phyloP scores from a whole-genome alignment of 2,888 invertebrate species.

The Cheilosia impressa region DNA sequence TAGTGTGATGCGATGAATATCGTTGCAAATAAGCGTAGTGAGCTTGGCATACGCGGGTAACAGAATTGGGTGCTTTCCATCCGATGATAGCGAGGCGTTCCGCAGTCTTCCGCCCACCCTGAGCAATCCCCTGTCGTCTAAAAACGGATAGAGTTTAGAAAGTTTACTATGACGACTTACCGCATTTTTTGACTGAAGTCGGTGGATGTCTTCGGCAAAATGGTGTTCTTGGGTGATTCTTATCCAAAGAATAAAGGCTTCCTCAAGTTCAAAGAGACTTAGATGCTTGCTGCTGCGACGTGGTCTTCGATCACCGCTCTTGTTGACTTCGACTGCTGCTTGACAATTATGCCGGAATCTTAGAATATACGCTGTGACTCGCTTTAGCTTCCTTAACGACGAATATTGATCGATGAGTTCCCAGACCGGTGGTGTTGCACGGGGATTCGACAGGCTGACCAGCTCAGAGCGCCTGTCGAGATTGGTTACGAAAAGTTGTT shows the following conservation, averaged over 20 bases:
- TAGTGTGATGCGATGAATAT: conserved; percentile 16
- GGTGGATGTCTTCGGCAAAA: conserved; percentile 13
- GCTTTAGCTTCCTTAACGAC: conserved; percentile 7
- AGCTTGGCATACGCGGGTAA: neutral
- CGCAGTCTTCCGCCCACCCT: conserved; percentile 36
- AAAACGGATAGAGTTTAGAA: conserved; percentile 30
- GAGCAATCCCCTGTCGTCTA: conserved; percentile 38
- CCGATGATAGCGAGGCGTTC: neutral
- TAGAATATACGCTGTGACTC: conserved; percentile 6
- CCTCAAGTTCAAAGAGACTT: conserved; percentile 4
- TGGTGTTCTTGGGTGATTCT: conserved; percentile 5
- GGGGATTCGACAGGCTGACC: neutral
- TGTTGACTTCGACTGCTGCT: neutral
- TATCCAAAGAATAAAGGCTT: conserved; percentile 17
- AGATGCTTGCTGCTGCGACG: neutral
- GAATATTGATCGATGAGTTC: conserved; percentile 9
- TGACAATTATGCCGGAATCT: too few species aligned
- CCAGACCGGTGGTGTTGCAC: conserved; percentile 2
- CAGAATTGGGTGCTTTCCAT: conserved; percentile 34
- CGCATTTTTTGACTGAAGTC: neutral
- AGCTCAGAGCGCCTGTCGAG: conserved; percentile 5
- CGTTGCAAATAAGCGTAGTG: too few species aligned
- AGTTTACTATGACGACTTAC: conserved; percentile 19
- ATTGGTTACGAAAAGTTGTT: conserved; percentile 33
- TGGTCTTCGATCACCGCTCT: neutral